Conservation (phyloP, 2,113 vertebrate genomes). For the Garra rufa region DNA sequence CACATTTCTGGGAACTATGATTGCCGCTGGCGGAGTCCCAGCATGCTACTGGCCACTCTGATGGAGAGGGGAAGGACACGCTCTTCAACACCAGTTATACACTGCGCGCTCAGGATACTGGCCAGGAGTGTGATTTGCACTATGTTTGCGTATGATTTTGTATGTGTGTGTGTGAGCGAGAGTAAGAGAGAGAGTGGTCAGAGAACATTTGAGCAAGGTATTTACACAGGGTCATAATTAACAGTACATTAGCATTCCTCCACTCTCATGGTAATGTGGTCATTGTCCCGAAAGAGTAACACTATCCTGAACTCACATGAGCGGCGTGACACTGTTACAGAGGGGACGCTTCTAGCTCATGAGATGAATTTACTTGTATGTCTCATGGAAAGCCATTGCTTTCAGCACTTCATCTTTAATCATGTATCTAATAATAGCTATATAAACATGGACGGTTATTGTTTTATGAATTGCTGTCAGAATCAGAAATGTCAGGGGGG, state of each 20-base stretch:
- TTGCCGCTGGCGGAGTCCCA: constrained; percentile 68
- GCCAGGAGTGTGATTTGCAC: constrained; percentile 33
- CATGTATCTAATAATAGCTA: not conserved
- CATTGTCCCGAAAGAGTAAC: constrained; percentile 72
- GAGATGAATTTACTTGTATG: not conserved
- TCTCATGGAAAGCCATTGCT: constrained; percentile 17
- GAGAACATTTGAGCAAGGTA: constrained; percentile 59
- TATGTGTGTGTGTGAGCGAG: constrained; percentile 2
- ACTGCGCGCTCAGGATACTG: constrained; percentile 2
- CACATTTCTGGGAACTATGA: constrained; percentile 78
- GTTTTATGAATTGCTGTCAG: not conserved
- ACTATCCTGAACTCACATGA: constrained; percentile 70
- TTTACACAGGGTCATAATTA: constrained; percentile 79
- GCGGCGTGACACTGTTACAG: constrained; percentile 71
- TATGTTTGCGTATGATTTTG: constrained; percentile 44
- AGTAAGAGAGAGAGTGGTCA: not conserved
- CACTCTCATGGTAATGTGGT: constrained; percentile 64
- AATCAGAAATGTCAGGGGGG: not conserved
- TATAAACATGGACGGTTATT: not conserved
- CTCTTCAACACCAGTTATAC: constrained; percentile 48
- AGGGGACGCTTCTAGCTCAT: not conserved
- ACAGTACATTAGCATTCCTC: constrained; percentile 68
- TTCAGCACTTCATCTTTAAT: not conserved
- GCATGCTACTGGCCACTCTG: constrained; percentile 58
- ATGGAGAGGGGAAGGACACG: constrained; percentile 69